Evolutionary conservation across 2,888 invertebrate species (phyloP), one percentile per base, ranked within the genome.

Genomic region (Ferdinandea cuprea): DNA sequence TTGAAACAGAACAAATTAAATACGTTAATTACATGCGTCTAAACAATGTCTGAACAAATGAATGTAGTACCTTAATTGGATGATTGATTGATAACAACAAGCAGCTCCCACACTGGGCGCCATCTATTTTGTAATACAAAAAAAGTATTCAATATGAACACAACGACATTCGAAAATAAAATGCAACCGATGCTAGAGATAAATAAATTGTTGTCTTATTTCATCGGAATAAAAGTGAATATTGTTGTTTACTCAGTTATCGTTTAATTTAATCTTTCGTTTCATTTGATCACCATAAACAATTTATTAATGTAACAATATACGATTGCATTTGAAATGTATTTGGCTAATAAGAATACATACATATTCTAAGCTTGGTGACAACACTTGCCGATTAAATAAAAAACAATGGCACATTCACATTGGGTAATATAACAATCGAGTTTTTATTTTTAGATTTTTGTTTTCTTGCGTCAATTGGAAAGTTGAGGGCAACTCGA

Each of bases 1-100:
- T 63, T 61, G 69, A 37, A 56, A 63, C 46, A 61, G 48, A n/a
- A n/a, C 46, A 63, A 77, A 77, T 71, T 77, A 28, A 63, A 71
- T 21, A 48, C 42, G 30, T 40, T 56, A 30, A 66, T 66, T 66
- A 15, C 73, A 42, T n/a, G 30, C 54, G 13, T 32, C 25, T 42
- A 35, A 66, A 40, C 37, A 40, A 56, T 66, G 40, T 32, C 71
- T 56, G 54, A 77, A 15, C 30, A 32, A 37, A 9, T 56, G 17
- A 65, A 19, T 63, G 50, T 68, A 28, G 25, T 40, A 13, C 25
- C 30, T 44, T 44, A 8, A 61, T 28, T 19, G 13, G 19, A 15
- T 13, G 30, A 61, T 32, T 30, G 30, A n/a, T n/a, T n/a, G n/a
- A n/a, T n/a, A n/a, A n/a, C n/a, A 44, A 13, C 21, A 46, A 61